Evolutionary conservation across 2,797 vertebrate genomes (phyloP), one percentile per base, ranked within the genome.

Genomic region (Pelochelys cantorii): DNA sequence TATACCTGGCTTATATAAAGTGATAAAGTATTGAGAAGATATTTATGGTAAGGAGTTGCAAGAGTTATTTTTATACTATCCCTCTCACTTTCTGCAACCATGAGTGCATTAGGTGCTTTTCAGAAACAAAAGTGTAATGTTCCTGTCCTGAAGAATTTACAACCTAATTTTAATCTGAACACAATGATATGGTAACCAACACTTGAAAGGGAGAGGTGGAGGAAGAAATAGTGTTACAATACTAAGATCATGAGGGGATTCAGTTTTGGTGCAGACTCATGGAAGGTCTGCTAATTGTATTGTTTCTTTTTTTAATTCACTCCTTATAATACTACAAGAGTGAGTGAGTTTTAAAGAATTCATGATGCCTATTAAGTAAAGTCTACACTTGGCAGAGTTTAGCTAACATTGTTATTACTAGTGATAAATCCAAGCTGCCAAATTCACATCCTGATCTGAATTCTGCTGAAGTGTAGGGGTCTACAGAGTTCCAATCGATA

Each of bases 301-400:
- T 92, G 11, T 1, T 92, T 93, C 14, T 78, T 95, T 88, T 83
- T 77, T 89, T 81, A 9, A 57, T 59, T 74, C 65, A 34, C 11
- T 79, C 20, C 23, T 59, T 68, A 54, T 48, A 7, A 22, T 84
- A 74, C 83, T 93, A 22, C 59, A 68, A 53, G 81, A 52, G 7
- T 8, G 29, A 48, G 13, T 14, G 74, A 77, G 74, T 27, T 77
- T 77, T 77, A 88, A 85, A 81, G 27, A 20, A 59, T 59, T 54
- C 87, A 84, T 83, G 7, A 0, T 4, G 93, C 89, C 89, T 92
- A 86, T 87, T 84, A 89, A 90, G 71, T 94, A 91, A 93, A 85
- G 18, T 37, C 34, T 74, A 78, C 29, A 83, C 20, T 3, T 10
- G 10, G 20, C n/a, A 37, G 86, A 81, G 27, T 88, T 90, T 93